Conservation (phyloP, 2,888 invertebrate genomes). For the Pinctada fucata region DNA sequence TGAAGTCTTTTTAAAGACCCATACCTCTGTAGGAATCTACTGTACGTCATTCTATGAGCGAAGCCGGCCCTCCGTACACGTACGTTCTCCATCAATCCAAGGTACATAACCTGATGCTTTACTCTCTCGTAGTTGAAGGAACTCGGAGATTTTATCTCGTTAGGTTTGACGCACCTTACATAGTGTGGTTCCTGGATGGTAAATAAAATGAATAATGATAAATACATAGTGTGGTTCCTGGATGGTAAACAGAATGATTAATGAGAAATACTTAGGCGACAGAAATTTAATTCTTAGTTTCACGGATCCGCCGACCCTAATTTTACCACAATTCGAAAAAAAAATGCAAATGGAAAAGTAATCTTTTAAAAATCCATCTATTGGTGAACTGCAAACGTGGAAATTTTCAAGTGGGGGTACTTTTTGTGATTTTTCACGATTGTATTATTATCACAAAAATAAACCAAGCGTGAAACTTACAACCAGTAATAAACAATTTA, state of each 20-base stretch:
- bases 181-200: slow-evolving; percentile 89
- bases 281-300: no score
- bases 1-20: not conserved
- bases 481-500: no score
- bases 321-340: not conserved
- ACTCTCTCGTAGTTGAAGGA: slow-evolving; percentile 90
- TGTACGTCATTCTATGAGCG: slow-evolving; percentile 95
- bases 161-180: slow-evolving; percentile 97
- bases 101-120: slow-evolving; percentile 83
- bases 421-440: no score
- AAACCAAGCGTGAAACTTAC: no score
- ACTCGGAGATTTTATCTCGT: slow-evolving; percentile 92
- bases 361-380: no score
- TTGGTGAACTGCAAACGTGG: no score
- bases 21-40: slow-evolving; percentile 90
- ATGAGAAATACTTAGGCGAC: not conserved
- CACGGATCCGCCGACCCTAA: no score
- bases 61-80: slow-evolving; percentile 97
- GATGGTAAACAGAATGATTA: not conserved
- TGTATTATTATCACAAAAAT: no score
- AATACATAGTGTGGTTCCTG: not conserved
- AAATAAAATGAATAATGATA: not conserved
- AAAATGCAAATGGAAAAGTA: not conserved
- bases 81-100: slow-evolving; percentile 96
- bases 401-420: no score